Base-by-base conservation (phyloP, 23 tunicate genomes). In the Styela clava region DNA sequence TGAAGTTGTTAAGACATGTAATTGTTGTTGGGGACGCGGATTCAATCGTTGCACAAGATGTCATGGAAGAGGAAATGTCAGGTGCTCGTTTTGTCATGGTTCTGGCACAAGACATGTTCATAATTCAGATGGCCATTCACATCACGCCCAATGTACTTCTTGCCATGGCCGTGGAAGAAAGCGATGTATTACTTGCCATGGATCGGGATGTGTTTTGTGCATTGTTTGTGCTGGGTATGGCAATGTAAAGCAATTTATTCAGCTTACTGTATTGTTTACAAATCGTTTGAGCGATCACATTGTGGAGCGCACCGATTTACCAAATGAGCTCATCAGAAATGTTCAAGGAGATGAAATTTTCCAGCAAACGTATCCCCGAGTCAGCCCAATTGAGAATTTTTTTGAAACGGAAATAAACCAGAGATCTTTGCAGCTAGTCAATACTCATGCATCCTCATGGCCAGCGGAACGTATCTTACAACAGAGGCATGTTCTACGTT, bases 31-130 rank as follows among this genome's bases (percentile, higher is more conserved):
- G 35, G 97, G 97, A 2, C 81, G 82, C 0, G 97, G 97, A 21
- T 92, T 92, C 69, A 84, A 92, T 26, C 77, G 91, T 23, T 92
- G 97, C 35, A 72, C 85, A 78, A 86, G 52, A 28, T 92, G 97
- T 63, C 52, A 35, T 23, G 97, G 91, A 0, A 78, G 88, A 12
- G 97, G 97, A 16, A 63, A 78, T 25, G 85, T 92, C 64, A 72
- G 88, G 61, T 92, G 97, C 70, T 31, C 81, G 1, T 68, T 36
- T 23, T 92, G 97, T 27, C 69, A 74, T 37, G 91, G 88, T 5
- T 34, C 62, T 12, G 97, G 88, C 37, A 73, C 34, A 36, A 25
- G 91, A 16, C 79, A 71, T 25, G 85, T 68, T 33, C 23, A 21
- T 24, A 24, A 71, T 26, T n/a, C 73, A 16, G 88, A 83, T 35